Evolutionary conservation across 2,888 invertebrate genomes (phyloP).

Genomic region (Latrodectus elegans): DNA sequence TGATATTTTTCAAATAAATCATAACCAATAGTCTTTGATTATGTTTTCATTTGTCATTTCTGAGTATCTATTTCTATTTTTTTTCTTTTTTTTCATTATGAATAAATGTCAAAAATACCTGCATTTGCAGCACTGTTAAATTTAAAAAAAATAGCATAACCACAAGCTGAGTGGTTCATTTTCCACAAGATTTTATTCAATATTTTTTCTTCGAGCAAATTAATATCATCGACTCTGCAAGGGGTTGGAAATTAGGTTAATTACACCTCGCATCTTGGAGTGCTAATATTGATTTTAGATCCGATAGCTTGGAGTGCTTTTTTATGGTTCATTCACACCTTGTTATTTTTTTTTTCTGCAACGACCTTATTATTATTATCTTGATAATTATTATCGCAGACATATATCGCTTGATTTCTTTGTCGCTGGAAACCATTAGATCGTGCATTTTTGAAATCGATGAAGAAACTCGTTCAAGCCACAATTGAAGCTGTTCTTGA

Average conservation of each 20-base stretch:
- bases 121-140: too few relatives aligned
- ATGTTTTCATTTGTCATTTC: too few relatives aligned
- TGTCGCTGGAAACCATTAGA: constrained; percentile 28
- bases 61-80: too few relatives aligned
- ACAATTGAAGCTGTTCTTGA: too few relatives aligned
- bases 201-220: constrained; percentile 26
- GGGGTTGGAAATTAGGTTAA: constrained; percentile 36
- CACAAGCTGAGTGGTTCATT: neutral
- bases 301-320: neutral
- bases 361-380: constrained; percentile 44
- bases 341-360: constrained; percentile 5
- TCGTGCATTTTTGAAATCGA: constrained; percentile 1
- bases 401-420: neutral
- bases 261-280: constrained; percentile 30
- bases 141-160: too few relatives aligned
- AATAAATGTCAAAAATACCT: too few relatives aligned
- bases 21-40: too few relatives aligned
- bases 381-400: constrained; percentile 41
- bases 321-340: constrained; percentile 14
- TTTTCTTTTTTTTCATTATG: too few relatives aligned
- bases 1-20: too few relatives aligned
- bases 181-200: neutral
- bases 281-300: constrained; percentile 48
- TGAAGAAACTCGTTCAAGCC: neutral
- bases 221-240: constrained; percentile 21